Base-by-base conservation (phyloP, 2,888 invertebrate species). In the Mylabris sibirica region DNA sequence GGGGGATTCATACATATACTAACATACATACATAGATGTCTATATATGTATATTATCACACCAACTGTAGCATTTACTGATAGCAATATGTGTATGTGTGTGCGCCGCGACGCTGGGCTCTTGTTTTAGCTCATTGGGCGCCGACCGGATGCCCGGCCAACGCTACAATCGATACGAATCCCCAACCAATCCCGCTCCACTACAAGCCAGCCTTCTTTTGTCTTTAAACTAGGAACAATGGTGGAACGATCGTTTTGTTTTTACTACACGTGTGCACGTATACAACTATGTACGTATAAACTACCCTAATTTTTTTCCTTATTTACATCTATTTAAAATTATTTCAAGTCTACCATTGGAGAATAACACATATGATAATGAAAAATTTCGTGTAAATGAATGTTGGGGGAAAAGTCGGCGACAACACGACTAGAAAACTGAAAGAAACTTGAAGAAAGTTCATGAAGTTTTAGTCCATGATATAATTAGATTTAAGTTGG, bases 61-160 rank as follows among this genome's bases (percentile, higher is more conserved):
- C 24, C 24, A 57, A 57, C 24, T 3, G 57, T 20, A 57, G 24
- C 22, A 57, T 24, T 14, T 22, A 12, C 57, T 57, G 24, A 57
- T 57, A 57, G 57, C 14, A 57, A 24, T 57, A 14, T 14, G 14
- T 57, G 53, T 57, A 14, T 63, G 63, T 74, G 73, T 77, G 73
- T 77, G 81, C 83, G 82, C 78, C 83, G 83, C 82, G 84, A 81
- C 81, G 82, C 78, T 74, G 78, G 30, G 78, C 82, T 81, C 82
- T 84, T 84, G 85, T 84, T 84, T 84, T 84, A 84, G 84, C 84
- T 85, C 83, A 84, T 84, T 84, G 84, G 84, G 82, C 83, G 83
- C 82, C 83, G 81, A 82, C 81, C 83, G 84, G 82, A 82, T 82
- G 81, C 83, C 81, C 81, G 82, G 82, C 83, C 80, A 81, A 80